Evolutionary conservation across 2,888 invertebrate species (phyloP).

Genomic region (Cerceris rybyensis): DNA sequence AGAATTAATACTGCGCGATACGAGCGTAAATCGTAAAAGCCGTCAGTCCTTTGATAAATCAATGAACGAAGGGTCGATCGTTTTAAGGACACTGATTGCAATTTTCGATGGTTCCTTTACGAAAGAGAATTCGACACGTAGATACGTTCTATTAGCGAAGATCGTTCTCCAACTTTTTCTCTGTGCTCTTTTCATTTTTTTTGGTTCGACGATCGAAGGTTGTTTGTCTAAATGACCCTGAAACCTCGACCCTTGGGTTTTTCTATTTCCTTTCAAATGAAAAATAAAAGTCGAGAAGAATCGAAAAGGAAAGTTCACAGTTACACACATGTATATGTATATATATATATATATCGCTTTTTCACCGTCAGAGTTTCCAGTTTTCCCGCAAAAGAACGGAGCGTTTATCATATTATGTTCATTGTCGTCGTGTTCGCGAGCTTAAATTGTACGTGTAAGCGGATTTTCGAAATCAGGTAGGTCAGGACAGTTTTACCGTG

Average conservation of each 20-base stretch:
- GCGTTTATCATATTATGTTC: neutral
- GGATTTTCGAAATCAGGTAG: conserved; percentile 49
- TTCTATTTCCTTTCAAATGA: neutral
- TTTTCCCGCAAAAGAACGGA: conserved; percentile 17
- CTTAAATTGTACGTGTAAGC: conserved; percentile 47
- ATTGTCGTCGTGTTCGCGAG: conserved; percentile 36
- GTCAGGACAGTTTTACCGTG: conserved; percentile 52
- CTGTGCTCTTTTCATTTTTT: conserved; percentile 1
- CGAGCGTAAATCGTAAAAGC: conserved; percentile 44
- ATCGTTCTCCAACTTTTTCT: conserved; percentile 2
- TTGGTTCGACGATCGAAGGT: too few relatives aligned
- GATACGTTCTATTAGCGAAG: neutral
- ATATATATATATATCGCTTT: neutral
- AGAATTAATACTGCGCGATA: conserved; percentile 28
- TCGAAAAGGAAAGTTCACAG: neutral
- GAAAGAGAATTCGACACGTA: conserved; percentile 11
- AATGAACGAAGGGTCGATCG: conserved; percentile 42
- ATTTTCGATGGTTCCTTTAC: conserved; percentile 11
- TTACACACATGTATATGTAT: neutral
- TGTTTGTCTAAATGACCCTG: conserved; percentile 22
- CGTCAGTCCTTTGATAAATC: conserved; percentile 32
- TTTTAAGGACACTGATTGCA: conserved; percentile 35
- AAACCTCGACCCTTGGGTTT: conserved; percentile 57
- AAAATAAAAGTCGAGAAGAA: neutral
- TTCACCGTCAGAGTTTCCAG: neutral